phyloP scores from a whole-genome alignment of 1,140 invertebrate genomes.

The Asbolus verrucosus region DNA sequence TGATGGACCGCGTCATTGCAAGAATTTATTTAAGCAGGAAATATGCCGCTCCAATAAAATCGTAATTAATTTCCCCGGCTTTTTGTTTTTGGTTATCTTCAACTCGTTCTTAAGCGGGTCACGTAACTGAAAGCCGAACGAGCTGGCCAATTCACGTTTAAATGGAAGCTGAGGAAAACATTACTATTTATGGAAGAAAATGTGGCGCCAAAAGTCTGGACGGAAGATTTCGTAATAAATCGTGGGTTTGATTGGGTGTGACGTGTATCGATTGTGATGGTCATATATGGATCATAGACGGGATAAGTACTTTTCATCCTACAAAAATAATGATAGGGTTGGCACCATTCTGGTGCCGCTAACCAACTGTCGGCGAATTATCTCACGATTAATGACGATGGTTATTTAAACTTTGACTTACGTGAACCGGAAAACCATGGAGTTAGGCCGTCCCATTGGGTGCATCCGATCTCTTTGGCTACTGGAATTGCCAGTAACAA shows the following conservation, averaged over 20 bases:
- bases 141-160: conserved; percentile 1
- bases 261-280: conserved; percentile 4
- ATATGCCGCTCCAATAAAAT: conserved; percentile 11
- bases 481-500: conserved; percentile 23
- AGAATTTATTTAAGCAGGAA: neutral
- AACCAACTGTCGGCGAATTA: neutral
- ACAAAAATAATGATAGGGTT: conserved; percentile 10
- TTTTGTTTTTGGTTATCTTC: neutral
- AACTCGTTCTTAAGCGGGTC: conserved; percentile 21
- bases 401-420: conserved; percentile 63
- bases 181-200: conserved; percentile 8
- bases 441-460: conserved; percentile 64
- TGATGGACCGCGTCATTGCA: neutral
- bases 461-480: conserved; percentile 32
- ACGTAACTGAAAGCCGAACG: neutral
- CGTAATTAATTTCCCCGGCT: conserved; percentile 10
- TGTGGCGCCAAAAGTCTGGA: conserved; percentile 13
- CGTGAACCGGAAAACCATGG: conserved; percentile 66
- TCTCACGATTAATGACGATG: too few species aligned
- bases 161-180: neutral
- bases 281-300: conserved; percentile 18
- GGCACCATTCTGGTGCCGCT: neutral
- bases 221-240: conserved; percentile 5
- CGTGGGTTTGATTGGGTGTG: conserved; percentile 30
- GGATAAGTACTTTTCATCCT: neutral